Conservation (phyloP, 2,113 vertebrate genomes). For the Perca flavescens region DNA sequence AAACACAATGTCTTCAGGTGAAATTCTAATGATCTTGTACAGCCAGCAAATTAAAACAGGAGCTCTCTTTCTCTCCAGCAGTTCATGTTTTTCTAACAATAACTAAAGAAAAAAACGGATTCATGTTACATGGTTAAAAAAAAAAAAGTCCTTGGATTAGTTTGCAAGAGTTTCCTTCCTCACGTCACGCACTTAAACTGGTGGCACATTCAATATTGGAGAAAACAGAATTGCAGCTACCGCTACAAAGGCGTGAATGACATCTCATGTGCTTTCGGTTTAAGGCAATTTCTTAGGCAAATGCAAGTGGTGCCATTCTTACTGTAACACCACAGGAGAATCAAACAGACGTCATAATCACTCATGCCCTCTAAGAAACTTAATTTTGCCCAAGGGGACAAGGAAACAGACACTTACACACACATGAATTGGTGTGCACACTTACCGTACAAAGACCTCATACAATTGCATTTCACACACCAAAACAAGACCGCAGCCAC, state of each 20-base stretch:
- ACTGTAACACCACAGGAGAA: not conserved
- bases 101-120: too few species aligned
- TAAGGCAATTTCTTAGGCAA: not conserved
- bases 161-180: too few species aligned
- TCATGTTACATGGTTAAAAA: too few species aligned
- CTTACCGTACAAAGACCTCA: not conserved
- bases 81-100: not conserved
- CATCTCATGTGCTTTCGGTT: not conserved
- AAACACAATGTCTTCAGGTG: not conserved
- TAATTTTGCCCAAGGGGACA: slow-evolving; percentile 16
- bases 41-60: slow-evolving; percentile 3
- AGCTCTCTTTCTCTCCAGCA: not conserved
- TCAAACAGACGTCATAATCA: not conserved
- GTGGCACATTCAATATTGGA: too few species aligned
- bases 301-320: not conserved
- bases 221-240: too few species aligned
- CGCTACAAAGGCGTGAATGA: too few species aligned
- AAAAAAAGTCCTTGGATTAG: too few species aligned
- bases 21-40: not conserved
- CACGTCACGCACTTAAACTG: too few species aligned
- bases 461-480: not conserved
- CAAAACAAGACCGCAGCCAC: not conserved
- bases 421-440: not conserved
- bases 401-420: not conserved
- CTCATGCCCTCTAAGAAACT: slow-evolving; percentile 47